Conservation (phyloP, 2,113 vertebrate genomes). For the Panthera uncia region DNA sequence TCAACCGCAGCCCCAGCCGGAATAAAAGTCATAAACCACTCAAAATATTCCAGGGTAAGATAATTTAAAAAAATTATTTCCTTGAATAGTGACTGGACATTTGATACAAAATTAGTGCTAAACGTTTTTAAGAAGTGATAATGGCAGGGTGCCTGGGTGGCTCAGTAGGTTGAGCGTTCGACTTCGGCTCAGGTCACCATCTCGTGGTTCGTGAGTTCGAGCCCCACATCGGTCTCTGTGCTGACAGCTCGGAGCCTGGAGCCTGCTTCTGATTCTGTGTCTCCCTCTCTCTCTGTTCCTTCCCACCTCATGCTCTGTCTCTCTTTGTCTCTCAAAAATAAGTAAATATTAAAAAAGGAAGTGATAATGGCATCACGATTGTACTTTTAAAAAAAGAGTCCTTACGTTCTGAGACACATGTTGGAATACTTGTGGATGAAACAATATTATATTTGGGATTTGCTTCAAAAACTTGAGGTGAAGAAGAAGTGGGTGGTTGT, state of each 20-base stretch:
- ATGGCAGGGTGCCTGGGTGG: neutral
- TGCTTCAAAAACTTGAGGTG: conserved; percentile 24
- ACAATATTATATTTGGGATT: conserved; percentile 3
- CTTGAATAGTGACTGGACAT: neutral
- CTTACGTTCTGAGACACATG: conserved; percentile 33
- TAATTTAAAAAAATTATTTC: neutral
- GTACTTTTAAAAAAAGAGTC: neutral
- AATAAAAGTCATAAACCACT: conserved; percentile 33
- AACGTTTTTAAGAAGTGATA: conserved; percentile 31
- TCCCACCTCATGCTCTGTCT: neutral
- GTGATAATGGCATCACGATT: neutral
- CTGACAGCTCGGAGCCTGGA: neutral
- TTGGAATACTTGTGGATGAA: conserved; percentile 3
- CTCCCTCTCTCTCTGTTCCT: neutral
- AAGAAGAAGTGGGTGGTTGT: neutral
- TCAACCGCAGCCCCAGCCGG: neutral
- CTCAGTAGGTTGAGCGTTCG: neutral
- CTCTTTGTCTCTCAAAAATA: neutral
- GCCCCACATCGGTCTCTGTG: neutral
- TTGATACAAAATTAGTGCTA: neutral
- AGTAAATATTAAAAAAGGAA: neutral
- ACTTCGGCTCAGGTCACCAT: neutral
- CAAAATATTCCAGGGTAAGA: conserved; percentile 24
- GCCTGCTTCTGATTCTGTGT: neutral
- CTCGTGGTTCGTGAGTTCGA: neutral